Conservation (phyloP, 2,113 vertebrate species). For the Trogon melanurus region DNA sequence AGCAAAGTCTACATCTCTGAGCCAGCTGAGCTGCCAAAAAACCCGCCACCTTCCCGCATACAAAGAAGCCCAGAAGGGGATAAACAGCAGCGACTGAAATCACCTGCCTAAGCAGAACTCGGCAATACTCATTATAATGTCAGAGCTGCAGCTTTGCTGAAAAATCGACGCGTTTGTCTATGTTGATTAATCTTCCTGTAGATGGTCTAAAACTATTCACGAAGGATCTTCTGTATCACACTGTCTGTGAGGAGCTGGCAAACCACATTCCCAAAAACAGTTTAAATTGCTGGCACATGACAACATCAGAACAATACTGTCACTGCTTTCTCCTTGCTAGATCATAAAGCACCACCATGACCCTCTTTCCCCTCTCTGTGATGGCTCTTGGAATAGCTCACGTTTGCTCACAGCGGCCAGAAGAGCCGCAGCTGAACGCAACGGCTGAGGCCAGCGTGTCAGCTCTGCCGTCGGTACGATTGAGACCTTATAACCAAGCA, state of each 20-base stretch:
- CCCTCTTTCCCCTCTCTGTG: not conserved
- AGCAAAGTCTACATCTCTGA: not conserved
- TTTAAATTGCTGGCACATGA: not conserved
- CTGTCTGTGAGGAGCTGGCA: not conserved
- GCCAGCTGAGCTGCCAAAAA: not conserved
- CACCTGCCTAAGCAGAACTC: constrained; percentile 5
- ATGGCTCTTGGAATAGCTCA: not conserved
- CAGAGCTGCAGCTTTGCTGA: not conserved
- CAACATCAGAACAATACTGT: not conserved
- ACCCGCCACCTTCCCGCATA: not conserved
- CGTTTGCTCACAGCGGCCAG: not conserved
- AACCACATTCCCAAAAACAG: not conserved
- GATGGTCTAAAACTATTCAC: not conserved
- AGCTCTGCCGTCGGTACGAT: not conserved
- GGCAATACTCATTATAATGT: not conserved
- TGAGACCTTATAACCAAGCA: not conserved
- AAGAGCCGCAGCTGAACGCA: not conserved
- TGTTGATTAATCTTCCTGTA: not conserved
- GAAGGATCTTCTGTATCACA: not conserved
- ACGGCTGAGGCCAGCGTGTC: rapidly evolving
- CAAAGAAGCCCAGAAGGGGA: not conserved
- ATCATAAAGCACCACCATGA: not conserved
- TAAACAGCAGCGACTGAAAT: not conserved
- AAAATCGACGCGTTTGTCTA: not conserved
- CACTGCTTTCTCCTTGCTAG: not conserved